Conservation (phyloP, 2,888 invertebrate genomes). For the Sminthurides aquaticus region DNA sequence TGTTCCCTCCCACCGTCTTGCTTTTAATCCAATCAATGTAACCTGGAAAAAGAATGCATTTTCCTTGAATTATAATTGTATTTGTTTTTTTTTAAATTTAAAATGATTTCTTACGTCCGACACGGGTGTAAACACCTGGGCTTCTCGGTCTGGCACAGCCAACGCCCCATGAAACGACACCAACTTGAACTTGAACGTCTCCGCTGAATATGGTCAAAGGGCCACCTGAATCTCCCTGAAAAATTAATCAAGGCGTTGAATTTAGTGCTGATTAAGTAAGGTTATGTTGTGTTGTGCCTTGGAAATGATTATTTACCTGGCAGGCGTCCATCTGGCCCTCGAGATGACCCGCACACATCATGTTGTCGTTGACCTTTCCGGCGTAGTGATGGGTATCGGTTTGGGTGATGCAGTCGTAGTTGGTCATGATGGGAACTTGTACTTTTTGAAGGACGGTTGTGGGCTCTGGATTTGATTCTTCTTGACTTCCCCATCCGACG, state of each 20-base stretch:
- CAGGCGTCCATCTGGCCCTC: constrained; percentile 26
- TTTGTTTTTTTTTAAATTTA: too few species aligned
- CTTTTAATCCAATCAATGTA: neutral
- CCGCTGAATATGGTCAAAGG: constrained; percentile 26
- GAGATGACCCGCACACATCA: constrained; percentile 31
- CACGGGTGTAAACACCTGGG: constrained; percentile 29
- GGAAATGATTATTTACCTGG: too few species aligned
- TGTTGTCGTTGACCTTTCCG: constrained; percentile 26
- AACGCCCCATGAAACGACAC: constrained; percentile 32
- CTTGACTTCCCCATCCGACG: constrained; percentile 26
- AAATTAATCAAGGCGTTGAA: neutral
- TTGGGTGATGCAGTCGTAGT: constrained; percentile 30
- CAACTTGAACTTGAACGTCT: constrained; percentile 24
- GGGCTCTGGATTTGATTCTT: constrained; percentile 6
- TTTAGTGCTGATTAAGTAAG: neutral
- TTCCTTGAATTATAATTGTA: too few species aligned
- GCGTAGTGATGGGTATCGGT: constrained; percentile 17
- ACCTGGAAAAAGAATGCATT: too few species aligned
- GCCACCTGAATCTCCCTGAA: constrained; percentile 31
- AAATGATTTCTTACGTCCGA: constrained; percentile 22
- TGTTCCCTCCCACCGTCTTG: neutral
- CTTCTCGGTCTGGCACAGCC: constrained; percentile 21
- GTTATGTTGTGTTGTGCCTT: too few species aligned
- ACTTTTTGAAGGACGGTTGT: constrained; percentile 30
- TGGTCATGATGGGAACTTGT: constrained; percentile 37